Percentiles rank a stretch among this genome's conserved stretches.
These are phyloP conservation scores for Heliconius himera DNA, from an alignment of 1,140 invertebrate genomes.

Conservation along the genomic window DNA sequence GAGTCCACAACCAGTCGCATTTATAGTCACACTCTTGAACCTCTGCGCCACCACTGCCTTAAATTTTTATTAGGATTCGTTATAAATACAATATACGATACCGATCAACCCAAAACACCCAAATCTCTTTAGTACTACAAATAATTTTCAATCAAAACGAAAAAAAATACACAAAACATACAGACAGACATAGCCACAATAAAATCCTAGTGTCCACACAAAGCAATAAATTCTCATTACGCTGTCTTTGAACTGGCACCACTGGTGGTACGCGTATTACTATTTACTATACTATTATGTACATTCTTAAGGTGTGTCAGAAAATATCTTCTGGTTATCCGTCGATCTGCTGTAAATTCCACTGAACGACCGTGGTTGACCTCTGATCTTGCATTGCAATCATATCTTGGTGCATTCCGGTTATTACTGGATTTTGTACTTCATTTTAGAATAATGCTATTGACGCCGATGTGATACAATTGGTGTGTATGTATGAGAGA, in stretches of 20 bases:
- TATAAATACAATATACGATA: too few relatives aligned
- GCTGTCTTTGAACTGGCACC: background rate
- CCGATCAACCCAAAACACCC: too few relatives aligned
- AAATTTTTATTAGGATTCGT: too few relatives aligned
- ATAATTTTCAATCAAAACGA: too few relatives aligned
- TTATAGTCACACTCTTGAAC: too few relatives aligned
- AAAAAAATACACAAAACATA: background rate
- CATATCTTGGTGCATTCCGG: constrained; percentile 29
- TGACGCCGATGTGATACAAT: background rate
- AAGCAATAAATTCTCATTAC: constrained; percentile 28
- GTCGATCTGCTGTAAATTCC: constrained; percentile 35
- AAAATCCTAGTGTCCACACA: background rate
- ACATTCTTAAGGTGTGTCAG: constrained; percentile 28
- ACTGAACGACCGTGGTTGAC: constrained; percentile 35
- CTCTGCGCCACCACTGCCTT: too few relatives aligned
- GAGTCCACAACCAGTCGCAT: too few relatives aligned
- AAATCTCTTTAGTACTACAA: too few relatives aligned
- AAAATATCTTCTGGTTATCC: constrained; percentile 35
- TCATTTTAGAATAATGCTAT: background rate
- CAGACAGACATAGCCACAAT: background rate
- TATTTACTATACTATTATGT: constrained; percentile 4
- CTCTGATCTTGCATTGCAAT: constrained; percentile 36
- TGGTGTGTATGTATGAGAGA: too few relatives aligned
- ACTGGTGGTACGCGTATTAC: background rate
- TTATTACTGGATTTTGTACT: constrained; percentile 21